Base-by-base conservation (phyloP, 2,113 vertebrate genomes). In the Triplophysa tibetana region DNA sequence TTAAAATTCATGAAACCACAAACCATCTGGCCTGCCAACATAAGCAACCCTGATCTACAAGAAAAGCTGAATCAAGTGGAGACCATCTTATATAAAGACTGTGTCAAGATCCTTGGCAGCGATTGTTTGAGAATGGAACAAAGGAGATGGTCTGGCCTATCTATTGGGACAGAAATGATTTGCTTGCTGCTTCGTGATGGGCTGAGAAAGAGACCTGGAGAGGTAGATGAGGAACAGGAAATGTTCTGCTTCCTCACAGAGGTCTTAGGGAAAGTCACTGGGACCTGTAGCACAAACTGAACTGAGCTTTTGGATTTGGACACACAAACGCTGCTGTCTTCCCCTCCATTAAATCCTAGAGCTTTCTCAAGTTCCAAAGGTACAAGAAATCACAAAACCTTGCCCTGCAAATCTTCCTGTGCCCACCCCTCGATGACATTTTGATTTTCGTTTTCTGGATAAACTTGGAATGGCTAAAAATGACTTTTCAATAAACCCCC, bases 391-490 rank as follows among this genome's bases (percentile, higher is more conserved):
- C 21, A 29, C 56, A 76, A 76, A 75, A 60, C 19, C 45, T 78
- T 29, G 33, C 65, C 63, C 63, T 24, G 81, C 60, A 67, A 69
- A 61, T 70, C 72, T 50, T 16, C 56, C 62, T 48, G 19, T 52
- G 17, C 67, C 33, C 64, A 48, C 61, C 68, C 78, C 74, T 65
- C 41, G 64, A 75, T 61, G 73, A 70, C 41, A 72, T 67, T 52
- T 58, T 17, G 41, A 81, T 81, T 80, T 67, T 70, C 14, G 17
- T 75, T 26, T 62, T 68, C 78, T 69, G 73, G 81, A 77, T 73
- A 77, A 82, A 87, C 79, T 81, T 79, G 81, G 85, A 85, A 87
- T 85, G 85, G 82, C 84, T 85, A 83, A 80, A 83, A 85, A 83
- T 84, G 81, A 86, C 75, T 86, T 69, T 48, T 83, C 76, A 79